Percentiles rank a stretch among this genome's conserved stretches.
Evolutionary conservation across 2,888 invertebrate genomes (phyloP).

Genomic region (Syritta pipiens): DNA sequence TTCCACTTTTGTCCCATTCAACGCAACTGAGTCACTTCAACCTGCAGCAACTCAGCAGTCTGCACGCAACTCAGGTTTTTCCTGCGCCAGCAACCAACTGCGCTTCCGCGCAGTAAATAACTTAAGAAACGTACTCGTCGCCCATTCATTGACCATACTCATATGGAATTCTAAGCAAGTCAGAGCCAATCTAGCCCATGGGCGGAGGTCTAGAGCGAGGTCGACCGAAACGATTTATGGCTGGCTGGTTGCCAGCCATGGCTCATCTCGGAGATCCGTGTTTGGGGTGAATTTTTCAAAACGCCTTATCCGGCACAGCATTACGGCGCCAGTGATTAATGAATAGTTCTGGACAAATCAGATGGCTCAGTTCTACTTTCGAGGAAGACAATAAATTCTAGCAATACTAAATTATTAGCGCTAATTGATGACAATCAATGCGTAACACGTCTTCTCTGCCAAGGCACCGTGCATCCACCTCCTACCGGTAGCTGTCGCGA

Average conservation of each 20-base stretch:
- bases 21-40: conserved; percentile 14
- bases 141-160: background rate
- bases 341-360: no score
- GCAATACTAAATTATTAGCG: background rate
- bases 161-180: conserved; percentile 37
- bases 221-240: no score
- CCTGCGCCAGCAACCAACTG: conserved; percentile 8
- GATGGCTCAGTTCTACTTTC: no score
- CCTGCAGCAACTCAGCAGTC: no score
- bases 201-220: no score
- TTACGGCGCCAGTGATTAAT: conserved; percentile 26
- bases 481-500: background rate
- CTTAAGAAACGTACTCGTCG: conserved; percentile 15
- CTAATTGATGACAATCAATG: conserved; percentile 27
- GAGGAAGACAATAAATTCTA: conserved; percentile 21
- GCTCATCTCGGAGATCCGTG: conserved; percentile 36
- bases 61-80: conserved; percentile 46
- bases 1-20: background rate
- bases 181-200: no score
- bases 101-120: conserved; percentile 35
- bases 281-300: conserved; percentile 4
- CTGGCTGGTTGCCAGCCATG: no score
- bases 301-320: background rate
- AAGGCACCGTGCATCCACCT: no score
- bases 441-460: conserved; percentile 9